Evolutionary conservation across 92 coral and sea anemone genomes (phyloP).

Genomic region (Zoanthus sansibaricus): DNA sequence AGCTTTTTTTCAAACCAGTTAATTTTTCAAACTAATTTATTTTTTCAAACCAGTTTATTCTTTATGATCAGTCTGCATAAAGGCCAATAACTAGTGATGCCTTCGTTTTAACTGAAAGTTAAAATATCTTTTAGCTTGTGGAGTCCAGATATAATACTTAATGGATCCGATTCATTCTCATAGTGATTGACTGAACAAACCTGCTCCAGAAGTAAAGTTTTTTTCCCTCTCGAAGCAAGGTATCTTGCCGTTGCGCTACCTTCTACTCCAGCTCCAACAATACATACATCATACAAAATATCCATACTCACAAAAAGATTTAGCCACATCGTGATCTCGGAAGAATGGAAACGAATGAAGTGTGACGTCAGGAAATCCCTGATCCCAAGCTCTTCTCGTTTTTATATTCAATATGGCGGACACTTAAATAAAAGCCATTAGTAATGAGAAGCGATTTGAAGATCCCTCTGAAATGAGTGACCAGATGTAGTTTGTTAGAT

Average conservation of each 20-base stretch:
- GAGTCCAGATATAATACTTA: too few relatives aligned
- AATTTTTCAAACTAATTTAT: too few relatives aligned
- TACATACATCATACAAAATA: slow-evolving; percentile 60
- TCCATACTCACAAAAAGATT: background rate
- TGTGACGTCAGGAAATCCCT: slow-evolving; percentile 19
- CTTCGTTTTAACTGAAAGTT: too few relatives aligned
- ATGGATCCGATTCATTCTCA: too few relatives aligned
- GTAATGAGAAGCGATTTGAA: slow-evolving; percentile 26
- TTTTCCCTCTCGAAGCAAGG: slow-evolving; percentile 76
- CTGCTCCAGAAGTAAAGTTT: slow-evolving; percentile 78
- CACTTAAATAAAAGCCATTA: slow-evolving; percentile 31
- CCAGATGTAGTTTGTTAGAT: slow-evolving; percentile 12
- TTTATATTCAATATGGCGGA: slow-evolving; percentile 51
- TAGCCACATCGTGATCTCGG: background rate
- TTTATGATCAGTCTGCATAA: too few relatives aligned
- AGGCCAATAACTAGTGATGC: too few relatives aligned
- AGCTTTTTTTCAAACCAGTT: too few relatives aligned
- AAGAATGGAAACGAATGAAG: background rate
- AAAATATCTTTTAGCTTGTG: too few relatives aligned
- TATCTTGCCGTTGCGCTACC: slow-evolving; percentile 88
- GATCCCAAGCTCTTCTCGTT: slow-evolving; percentile 39
- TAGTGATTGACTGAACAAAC: slow-evolving; percentile 23
- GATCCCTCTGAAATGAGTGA: slow-evolving; percentile 20
- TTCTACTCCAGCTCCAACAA: slow-evolving; percentile 83
- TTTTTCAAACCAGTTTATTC: too few relatives aligned